Evolutionary conservation across 2,797 vertebrate genomes (phyloP).

Genomic region (Epinephelus malabaricus): DNA sequence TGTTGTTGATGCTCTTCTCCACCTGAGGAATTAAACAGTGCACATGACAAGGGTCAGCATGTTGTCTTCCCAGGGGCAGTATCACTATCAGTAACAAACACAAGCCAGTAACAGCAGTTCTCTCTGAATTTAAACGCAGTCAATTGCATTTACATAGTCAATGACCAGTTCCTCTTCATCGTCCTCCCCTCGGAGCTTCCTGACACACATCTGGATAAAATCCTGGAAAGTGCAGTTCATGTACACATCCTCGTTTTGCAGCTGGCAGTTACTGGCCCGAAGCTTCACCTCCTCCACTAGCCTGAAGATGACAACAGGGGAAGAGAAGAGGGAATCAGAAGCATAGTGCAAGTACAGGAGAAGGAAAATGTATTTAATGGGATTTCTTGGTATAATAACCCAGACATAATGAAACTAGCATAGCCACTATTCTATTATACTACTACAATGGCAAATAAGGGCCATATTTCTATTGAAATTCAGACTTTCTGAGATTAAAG

Average conservation of each 20-base stretch:
- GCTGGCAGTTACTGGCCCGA: constrained; percentile 83
- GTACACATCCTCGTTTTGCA: constrained; percentile 93
- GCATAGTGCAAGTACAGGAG: neutral
- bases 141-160: constrained; percentile 83
- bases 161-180: constrained; percentile 82
- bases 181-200: constrained; percentile 89
- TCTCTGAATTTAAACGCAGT: neutral
- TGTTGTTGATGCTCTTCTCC: constrained; percentile 87
- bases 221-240: constrained; percentile 92
- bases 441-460: no score
- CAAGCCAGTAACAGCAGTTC: neutral
- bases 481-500: no score
- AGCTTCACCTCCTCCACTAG: constrained; percentile 92
- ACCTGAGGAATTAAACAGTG: constrained; percentile 77
- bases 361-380: neutral
- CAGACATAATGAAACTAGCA: neutral
- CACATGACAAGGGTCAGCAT: neutral
- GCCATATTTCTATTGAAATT: no score
- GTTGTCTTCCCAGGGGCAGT: neutral
- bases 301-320: constrained; percentile 63
- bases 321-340: neutral
- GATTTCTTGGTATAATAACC: neutral
- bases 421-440: no score
- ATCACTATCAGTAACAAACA: neutral
- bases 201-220: constrained; percentile 91